A percentile compares a stretch with the other conserved stretches of the same genome.
These are phyloP conservation scores for Periophthalmodon schlosseri DNA, from an alignment of 2,113 vertebrate species.

Conservation along the genomic window DNA sequence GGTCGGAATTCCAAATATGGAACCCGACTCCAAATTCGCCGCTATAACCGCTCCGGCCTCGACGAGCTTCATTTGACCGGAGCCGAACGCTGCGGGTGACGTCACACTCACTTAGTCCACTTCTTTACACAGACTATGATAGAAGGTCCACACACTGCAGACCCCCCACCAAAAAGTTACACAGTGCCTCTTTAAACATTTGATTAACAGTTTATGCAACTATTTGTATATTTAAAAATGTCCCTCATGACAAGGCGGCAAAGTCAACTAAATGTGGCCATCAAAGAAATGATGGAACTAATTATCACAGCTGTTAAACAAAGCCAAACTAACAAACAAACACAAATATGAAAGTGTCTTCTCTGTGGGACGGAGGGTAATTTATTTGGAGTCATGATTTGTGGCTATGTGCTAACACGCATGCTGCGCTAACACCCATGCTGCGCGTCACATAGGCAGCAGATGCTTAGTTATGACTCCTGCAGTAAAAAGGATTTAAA, in stretches of 20 bases:
- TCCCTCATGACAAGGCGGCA: neutral
- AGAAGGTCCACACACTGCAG: too few species aligned
- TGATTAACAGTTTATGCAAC: too few species aligned
- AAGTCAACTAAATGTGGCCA: slow-evolving; percentile 42
- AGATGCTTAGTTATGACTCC: slow-evolving; percentile 66
- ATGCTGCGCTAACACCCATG: slow-evolving; percentile 51
- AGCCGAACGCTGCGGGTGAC: too few species aligned
- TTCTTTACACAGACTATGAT: too few species aligned
- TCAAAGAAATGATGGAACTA: slow-evolving; percentile 55
- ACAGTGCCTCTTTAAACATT: too few species aligned
- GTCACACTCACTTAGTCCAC: too few species aligned
- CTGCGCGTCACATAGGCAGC: slow-evolving; percentile 61
- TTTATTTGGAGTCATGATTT: slow-evolving; percentile 71
- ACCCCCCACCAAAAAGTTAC: too few species aligned
- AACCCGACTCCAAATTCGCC: too few species aligned
- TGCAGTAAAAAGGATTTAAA: slow-evolving; percentile 58
- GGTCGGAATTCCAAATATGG: too few species aligned
- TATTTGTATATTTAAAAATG: neutral
- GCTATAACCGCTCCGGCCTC: too few species aligned
- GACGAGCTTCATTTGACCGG: too few species aligned
- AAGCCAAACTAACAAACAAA: slow-evolving; percentile 58
- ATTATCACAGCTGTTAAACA: slow-evolving; percentile 69
- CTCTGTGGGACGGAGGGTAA: slow-evolving; percentile 59
- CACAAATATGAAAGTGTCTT: slow-evolving; percentile 60
- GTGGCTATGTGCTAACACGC: slow-evolving; percentile 44